Base-by-base conservation (phyloP, 2,797 vertebrate species). In the Gymnothorax reevesii region DNA sequence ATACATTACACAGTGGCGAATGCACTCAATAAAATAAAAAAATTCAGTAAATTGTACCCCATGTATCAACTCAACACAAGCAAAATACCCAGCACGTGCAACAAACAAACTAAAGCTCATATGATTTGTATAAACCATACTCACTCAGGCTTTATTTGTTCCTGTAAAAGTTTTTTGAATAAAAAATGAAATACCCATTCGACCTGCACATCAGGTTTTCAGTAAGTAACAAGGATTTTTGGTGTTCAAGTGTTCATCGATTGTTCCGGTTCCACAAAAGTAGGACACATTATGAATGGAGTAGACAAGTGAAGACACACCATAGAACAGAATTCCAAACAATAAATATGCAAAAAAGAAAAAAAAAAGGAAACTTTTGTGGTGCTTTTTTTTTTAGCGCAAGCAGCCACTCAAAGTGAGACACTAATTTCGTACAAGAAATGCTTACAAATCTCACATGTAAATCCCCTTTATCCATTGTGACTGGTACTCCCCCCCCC, bases 331-430 rank as follows among this genome's bases (percentile, higher is more conserved):
- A 89, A 0, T 33, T 88, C 82, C 84, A 33, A 84, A 85, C 89
- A 85, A 88, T 90, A 87, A 87, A 86, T 90, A 91, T 93, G 90
- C 90, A 94, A 92, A 92, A 91, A 54, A 60, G 90, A 82, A 84
- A 83, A 86, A 90, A 15, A 88, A 88, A 84, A 49, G 71, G 25
- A 90, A 77, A 25, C 79, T 22, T 73, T 71, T 42, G 33, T 2
- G 2, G 33, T 2, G 12, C 64, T 87, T 69, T 66, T 86, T 62
- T 87, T 54, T 73, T 84, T 33, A 88, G 82, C 86, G 84, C 27
- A 59, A 66, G 60, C 69, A 86, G 80, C 33, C 64, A 88, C 60
- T 57, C 22, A 86, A 73, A 86, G 33, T n/a, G 5, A 54, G 64
- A 27, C 27, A 22, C 33, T 33, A 85, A 55, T 60, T 85, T 82